phyloP scores from a whole-genome alignment of 2,113 vertebrate genomes.

The Pleuronectes platessa region DNA sequence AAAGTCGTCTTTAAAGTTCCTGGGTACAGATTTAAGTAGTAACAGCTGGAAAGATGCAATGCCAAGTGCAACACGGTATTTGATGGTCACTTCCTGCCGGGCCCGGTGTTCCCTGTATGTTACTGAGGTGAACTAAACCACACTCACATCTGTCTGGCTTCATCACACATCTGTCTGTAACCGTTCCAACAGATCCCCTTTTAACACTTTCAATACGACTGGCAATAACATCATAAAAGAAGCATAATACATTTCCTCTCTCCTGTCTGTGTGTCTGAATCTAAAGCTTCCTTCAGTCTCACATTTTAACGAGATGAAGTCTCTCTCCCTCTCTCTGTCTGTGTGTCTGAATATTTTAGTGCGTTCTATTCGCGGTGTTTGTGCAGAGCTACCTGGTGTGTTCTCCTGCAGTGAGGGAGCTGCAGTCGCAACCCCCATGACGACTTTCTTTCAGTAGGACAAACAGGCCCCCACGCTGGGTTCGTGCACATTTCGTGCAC shows the following conservation, averaged over 20 bases:
- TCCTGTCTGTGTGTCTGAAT: neutral
- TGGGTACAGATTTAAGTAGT: neutral
- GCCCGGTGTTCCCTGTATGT: conserved; percentile 60
- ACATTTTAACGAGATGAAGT: neutral
- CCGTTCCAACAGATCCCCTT: conserved; percentile 25
- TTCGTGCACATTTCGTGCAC: conserved; percentile 1
- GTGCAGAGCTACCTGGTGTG: conserved; percentile 10
- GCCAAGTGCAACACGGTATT: neutral
- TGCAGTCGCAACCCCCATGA: conserved; percentile 27
- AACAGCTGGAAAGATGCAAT: neutral
- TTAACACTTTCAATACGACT: conserved; percentile 30
- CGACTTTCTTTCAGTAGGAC: conserved; percentile 2
- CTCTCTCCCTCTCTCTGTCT: neutral
- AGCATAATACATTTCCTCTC: neutral
- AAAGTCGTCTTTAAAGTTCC: neutral
- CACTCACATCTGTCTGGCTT: conserved; percentile 40
- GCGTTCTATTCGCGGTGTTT: conserved; percentile 12
- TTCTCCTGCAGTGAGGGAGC: conserved; percentile 29
- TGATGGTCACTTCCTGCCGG: neutral
- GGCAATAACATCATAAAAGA: conserved; percentile 34
- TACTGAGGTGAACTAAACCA: conserved; percentile 61
- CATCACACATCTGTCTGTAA: conserved; percentile 28
- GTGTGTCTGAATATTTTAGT: conserved; percentile 19
- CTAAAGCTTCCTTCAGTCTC: neutral
- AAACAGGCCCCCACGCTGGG: conserved; percentile 17